These are phyloP conservation scores for Macropus fuliginosus DNA, from an alignment of 2,797 vertebrate genomes.

Conservation along the genomic window DNA sequence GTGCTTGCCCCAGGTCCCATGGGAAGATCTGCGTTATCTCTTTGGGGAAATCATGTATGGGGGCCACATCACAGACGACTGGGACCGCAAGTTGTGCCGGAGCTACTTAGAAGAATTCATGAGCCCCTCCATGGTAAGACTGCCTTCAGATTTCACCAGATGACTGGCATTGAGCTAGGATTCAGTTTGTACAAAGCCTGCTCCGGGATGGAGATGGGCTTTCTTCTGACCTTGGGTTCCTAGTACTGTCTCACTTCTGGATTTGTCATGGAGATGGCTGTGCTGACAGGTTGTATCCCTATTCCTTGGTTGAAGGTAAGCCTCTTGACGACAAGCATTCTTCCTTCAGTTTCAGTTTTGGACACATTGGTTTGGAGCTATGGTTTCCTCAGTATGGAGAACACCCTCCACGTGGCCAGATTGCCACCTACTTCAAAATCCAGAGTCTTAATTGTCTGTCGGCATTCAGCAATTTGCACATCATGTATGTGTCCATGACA, in stretches of 20 bases:
- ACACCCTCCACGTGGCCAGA: background rate
- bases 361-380: background rate
- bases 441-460: background rate
- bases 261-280: background rate
- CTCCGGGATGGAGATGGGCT: background rate
- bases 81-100: conserved; percentile 89
- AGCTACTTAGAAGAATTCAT: conserved; percentile 89
- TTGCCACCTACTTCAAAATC: background rate
- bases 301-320: background rate
- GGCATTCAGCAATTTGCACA: background rate
- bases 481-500: background rate
- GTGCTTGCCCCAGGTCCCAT: conserved; percentile 84
- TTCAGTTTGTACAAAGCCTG: too few relatives aligned
- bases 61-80: conserved; percentile 89
- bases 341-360: background rate
- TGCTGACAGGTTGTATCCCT: background rate
- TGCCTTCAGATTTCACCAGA: background rate
- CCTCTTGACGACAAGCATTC: background rate
- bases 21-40: conserved; percentile 90
- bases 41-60: conserved; percentile 91
- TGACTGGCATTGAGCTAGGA: background rate
- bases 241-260: background rate
- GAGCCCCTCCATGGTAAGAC: conserved; percentile 88
- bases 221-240: background rate
- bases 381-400: background rate